A percentile compares a stretch with the other conserved stretches of the same genome.
phyloP scores from a whole-genome alignment of 2,888 invertebrate genomes.

The Lydus trimaculatus region DNA sequence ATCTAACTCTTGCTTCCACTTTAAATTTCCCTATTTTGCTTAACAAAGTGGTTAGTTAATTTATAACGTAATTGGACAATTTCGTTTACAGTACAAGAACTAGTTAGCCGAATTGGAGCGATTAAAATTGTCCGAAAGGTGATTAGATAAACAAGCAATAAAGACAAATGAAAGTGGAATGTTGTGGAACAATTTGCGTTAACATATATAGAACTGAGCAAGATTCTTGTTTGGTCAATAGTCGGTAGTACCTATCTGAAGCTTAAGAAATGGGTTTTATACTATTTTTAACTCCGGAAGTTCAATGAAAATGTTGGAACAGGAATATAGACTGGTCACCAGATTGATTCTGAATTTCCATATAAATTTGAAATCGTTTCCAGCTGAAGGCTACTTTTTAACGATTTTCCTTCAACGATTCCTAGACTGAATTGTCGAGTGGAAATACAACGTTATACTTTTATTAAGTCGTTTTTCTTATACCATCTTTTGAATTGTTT shows the following conservation, averaged over 20 bases:
- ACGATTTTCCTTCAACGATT: conserved; percentile 40
- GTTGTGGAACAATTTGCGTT: no score
- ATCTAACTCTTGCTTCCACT: no score
- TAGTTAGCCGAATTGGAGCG: not conserved
- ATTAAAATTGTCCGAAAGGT: conserved; percentile 16
- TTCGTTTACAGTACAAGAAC: not conserved
- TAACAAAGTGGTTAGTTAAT: not conserved
- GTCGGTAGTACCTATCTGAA: not conserved
- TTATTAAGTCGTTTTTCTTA: conserved; percentile 37
- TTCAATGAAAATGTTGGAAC: conserved; percentile 44
- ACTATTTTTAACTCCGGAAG: conserved; percentile 35
- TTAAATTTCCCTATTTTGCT: no score
- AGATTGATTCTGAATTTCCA: conserved; percentile 59
- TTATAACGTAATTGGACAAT: not conserved
- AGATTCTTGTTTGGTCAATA: not conserved
- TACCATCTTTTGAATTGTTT: conserved; percentile 13
- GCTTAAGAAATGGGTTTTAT: not conserved
- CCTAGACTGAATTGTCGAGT: conserved; percentile 45
- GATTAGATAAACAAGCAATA: conserved; percentile 35
- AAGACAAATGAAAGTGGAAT: conserved; percentile 24
- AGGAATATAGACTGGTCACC: conserved; percentile 50
- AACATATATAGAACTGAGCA: not conserved
- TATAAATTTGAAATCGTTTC: conserved; percentile 54
- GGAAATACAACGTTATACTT: conserved; percentile 38
- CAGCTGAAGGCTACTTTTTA: conserved; percentile 49